Evolutionary conservation across 2,888 invertebrate genomes (phyloP), one percentile per base, ranked within the genome.

Genomic region (Arenicola marina): DNA sequence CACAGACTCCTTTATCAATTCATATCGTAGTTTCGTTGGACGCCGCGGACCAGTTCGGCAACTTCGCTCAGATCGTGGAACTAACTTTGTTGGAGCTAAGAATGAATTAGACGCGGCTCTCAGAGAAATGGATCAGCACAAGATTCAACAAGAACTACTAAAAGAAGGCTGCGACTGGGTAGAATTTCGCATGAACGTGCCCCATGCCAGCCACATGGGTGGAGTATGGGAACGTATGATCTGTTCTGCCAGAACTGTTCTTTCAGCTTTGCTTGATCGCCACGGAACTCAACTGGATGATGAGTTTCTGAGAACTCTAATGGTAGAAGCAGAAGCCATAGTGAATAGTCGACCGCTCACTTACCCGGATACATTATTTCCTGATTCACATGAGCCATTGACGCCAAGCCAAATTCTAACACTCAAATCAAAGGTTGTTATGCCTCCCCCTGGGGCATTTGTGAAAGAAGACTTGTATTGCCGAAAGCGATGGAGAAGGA

Each of bases 1-100:
- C n/a, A 73, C 73, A n/a, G 66, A 66, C 51, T 68, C 71, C 15
- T 74, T 69, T 51, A 68, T 71, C 29, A 69, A 71, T 43, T 58
- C 63, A 46, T 34, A 68, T 1, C 56, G 68, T 18, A 48, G 70
- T 2, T 70, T 70, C 51, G 46, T 70, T 2, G 56, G 65, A 11
- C 48, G 68, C 24, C 56, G 70, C 4, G 69, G 67, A 11, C 62
- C 62, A 18, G 54, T 70, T 4, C 51, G 63, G 34, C 48, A 67
- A 53, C 26, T 65, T 15, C 24, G 68, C 46, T 65, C 60, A n/a
- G 69, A 70, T 45, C 18, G 43, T 7, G 67, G 70, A 18, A 63
- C 67, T 2, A 70, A 69, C 34, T 67, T 69, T 32, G 60, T 67
- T 7, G 66, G 67, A 4, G 69, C 65, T n/a, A 48, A 59, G 28